These are phyloP conservation scores for Entomyzon cyanotis DNA, from an alignment of 2,113 vertebrate species.

Conservation along the genomic window DNA sequence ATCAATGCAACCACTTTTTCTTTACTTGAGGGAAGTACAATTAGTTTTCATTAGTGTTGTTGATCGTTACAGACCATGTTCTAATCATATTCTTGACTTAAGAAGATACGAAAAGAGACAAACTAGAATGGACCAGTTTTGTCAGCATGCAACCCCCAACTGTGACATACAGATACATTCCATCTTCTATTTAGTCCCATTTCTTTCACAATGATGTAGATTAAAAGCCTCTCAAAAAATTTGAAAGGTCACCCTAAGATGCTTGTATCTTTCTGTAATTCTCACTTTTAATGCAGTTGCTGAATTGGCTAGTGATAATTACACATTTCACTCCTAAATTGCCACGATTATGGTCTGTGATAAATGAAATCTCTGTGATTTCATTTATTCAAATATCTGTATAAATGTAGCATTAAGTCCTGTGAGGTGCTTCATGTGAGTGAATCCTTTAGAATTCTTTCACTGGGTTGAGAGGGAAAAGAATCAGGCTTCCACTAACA, in stretches of 20 bases:
- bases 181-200: not conserved
- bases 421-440: not conserved
- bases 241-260: not conserved
- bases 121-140: not conserved
- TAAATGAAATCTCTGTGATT: not conserved
- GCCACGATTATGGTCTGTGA: not conserved
- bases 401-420: not conserved
- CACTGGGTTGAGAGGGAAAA: not conserved
- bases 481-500: not conserved
- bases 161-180: not conserved
- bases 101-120: not conserved
- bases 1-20: not conserved
- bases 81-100: not conserved
- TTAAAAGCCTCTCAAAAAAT: not conserved
- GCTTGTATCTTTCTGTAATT: not conserved
- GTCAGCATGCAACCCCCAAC: not conserved
- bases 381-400: not conserved
- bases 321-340: not conserved
- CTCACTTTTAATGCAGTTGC: not conserved
- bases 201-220: not conserved
- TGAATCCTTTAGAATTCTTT: not conserved
- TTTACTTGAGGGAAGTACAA: not conserved
- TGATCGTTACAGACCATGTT: fast-evolving
- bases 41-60: not conserved
- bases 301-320: not conserved